Evolutionary conservation across 2,797 vertebrate species (phyloP), one percentile per base, ranked within the genome.

Genomic region (Acridotheres tristis): DNA sequence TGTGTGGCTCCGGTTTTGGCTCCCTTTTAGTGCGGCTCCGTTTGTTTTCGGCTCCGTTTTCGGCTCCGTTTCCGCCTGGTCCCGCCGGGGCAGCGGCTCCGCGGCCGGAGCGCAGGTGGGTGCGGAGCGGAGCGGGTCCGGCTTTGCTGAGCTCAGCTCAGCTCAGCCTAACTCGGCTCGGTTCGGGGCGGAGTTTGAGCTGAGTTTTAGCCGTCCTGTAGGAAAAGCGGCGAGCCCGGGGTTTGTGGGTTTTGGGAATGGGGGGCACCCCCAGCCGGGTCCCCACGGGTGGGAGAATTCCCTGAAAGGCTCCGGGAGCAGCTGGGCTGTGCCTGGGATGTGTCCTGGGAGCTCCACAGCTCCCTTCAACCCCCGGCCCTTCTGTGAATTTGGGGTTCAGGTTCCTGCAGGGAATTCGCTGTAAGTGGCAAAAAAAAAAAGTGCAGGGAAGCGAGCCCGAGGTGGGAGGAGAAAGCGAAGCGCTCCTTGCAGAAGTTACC

Each of bases 401-500:
- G 13, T 16, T 59, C n/a, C 61, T 8, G 75, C 3, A 36, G 42
- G 67, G 51, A 48, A 11, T 17, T 4, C 11, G 2, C 15, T 23
- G 9, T 0, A 16, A 40, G 45, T 0, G 47, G 4, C 2, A 6
- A 29, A 61, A 55, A 5, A n/a, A 2, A 40, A 40, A 40, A 40
- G 45, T 1, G 51, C 16, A 55, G 57, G 12, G 42, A 40, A 61
- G 27, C 5, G 5, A n/a, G 55, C 1, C 66, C 4, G n/a, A 10
- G 30, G 7, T 2, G 65, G 42, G 57, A 58, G 36, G 42, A 29
- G 62, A 5, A 19, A 51, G 62, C 1, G 3, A 12, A 0, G 3
- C 0, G 20, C 42, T 17, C 40, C 17, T 21, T 2, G 22, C 10
- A 18, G 3, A 51, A 36, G 3, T 8, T 1, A 0, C 0, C 43